These are phyloP conservation scores for Heteropelma amictum DNA, from an alignment of 2,888 invertebrate genomes.

Conservation along the genomic window DNA sequence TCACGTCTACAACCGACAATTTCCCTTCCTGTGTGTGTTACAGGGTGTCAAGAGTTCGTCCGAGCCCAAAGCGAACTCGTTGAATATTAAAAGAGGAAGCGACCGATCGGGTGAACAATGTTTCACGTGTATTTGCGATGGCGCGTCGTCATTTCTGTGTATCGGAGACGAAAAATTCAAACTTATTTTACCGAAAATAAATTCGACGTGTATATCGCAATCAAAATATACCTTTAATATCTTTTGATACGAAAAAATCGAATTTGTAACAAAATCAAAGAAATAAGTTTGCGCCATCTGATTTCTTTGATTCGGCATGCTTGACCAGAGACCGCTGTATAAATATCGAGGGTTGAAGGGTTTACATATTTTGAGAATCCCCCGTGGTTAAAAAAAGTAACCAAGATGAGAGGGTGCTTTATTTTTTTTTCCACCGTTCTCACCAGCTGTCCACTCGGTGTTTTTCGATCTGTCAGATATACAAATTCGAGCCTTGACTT, in stretches of 20 bases:
- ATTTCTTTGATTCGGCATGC: no score
- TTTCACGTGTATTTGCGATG: constrained; percentile 57
- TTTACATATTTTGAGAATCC: not conserved
- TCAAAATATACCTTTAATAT: no score
- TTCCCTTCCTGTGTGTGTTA: not conserved
- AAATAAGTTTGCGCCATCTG: no score
- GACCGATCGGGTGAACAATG: constrained; percentile 58
- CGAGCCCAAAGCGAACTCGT: constrained; percentile 63
- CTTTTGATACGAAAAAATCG: no score
- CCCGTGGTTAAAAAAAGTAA: no score
- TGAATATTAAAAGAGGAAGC: constrained; percentile 76
- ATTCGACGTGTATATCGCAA: no score
- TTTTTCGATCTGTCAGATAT: constrained; percentile 14
- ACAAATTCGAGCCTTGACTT: constrained; percentile 74
- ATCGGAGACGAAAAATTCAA: no score
- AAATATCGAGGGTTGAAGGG: no score
- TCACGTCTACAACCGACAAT: constrained; percentile 47
- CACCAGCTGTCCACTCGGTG: constrained; percentile 3
- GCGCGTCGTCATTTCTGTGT: no score
- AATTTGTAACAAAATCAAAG: no score
- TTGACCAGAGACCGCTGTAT: no score
- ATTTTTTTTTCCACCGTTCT: not conserved
- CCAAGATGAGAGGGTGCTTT: not conserved
- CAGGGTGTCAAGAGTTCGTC: constrained; percentile 67
- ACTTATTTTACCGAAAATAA: no score